phyloP scores from a whole-genome alignment of 2,888 invertebrate genomes.

The Napeogenes inachia region DNA sequence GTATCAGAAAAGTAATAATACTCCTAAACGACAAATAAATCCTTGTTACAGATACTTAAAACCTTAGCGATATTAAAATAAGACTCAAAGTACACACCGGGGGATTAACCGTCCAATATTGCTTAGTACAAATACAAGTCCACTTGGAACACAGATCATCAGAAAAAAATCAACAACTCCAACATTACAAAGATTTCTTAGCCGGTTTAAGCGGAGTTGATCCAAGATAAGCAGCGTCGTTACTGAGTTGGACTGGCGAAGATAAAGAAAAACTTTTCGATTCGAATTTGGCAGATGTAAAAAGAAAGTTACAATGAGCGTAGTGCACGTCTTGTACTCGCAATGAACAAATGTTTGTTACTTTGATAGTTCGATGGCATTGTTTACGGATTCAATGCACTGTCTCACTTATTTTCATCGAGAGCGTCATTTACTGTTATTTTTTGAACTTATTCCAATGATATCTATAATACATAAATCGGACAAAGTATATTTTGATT shows the following conservation, averaged over 20 bases:
- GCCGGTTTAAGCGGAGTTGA: conserved; percentile 18
- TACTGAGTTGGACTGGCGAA: conserved; percentile 52
- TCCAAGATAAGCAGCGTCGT: conserved; percentile 49
- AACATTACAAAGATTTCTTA: conserved; percentile 17
- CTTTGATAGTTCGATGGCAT: background rate
- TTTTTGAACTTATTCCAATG: no score
- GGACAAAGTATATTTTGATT: conserved; percentile 5
- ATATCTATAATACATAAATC: background rate
- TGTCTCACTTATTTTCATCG: background rate
- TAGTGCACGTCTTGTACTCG: conserved; percentile 4
- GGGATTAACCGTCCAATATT: conserved; percentile 21
- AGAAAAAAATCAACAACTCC: conserved; percentile 28
- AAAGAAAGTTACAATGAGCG: conserved; percentile 8
- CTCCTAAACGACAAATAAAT: conserved; percentile 3
- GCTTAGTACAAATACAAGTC: conserved; percentile 12
- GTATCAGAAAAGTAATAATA: background rate
- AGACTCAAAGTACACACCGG: conserved; percentile 12
- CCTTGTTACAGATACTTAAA: conserved; percentile 13
- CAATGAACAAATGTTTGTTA: conserved; percentile 7
- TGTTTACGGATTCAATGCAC: conserved; percentile 3
- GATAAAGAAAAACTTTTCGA: conserved; percentile 62
- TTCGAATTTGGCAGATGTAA: conserved; percentile 60
- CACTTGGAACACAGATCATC: conserved; percentile 7
- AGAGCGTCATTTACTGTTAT: background rate
- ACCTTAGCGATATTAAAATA: conserved; percentile 10